Evolutionary conservation across 1,140 invertebrate species (phyloP).

Genomic region (Phortica variegata): DNA sequence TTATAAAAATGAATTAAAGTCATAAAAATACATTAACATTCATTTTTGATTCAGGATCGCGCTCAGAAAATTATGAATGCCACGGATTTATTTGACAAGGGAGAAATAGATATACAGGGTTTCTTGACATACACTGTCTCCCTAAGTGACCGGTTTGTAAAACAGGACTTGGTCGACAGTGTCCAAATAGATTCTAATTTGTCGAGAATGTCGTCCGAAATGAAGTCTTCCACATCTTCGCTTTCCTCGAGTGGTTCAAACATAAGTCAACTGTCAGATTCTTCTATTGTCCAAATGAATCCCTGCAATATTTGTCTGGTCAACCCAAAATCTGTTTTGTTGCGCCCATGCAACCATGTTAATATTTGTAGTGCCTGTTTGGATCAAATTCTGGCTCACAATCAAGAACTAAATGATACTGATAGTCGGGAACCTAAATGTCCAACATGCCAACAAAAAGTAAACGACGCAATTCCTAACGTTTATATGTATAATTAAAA

Average conservation of each 20-base stretch:
- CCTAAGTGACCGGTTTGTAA: conserved; percentile 1
- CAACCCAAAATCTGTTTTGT: conserved; percentile 2
- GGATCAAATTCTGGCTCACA: too few relatives aligned
- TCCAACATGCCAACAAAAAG: too few relatives aligned
- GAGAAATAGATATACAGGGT: conserved; percentile 1
- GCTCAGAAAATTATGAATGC: conserved; percentile 3
- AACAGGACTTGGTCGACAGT: conserved; percentile 1
- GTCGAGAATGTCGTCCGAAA: background rate
- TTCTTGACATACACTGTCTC: too few relatives aligned
- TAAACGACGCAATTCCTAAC: too few relatives aligned
- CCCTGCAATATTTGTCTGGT: conserved; percentile 1
- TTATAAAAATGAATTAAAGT: too few relatives aligned
- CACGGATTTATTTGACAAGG: conserved; percentile 2
- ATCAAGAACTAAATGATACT: too few relatives aligned
- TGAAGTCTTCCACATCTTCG: conserved; percentile 2
- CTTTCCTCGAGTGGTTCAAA: conserved; percentile 1
- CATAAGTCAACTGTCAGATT: background rate
- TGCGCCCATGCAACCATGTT: too few relatives aligned
- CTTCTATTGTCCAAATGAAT: conserved; percentile 1
- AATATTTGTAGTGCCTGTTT: too few relatives aligned
- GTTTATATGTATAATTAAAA: too few relatives aligned
- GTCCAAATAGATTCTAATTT: conserved; percentile 5
- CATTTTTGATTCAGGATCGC: too few relatives aligned
- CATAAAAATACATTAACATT: too few relatives aligned
- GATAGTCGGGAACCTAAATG: too few relatives aligned